Conservation (phyloP, 2,113 vertebrate genomes). For the Ophiodon elongatus region DNA sequence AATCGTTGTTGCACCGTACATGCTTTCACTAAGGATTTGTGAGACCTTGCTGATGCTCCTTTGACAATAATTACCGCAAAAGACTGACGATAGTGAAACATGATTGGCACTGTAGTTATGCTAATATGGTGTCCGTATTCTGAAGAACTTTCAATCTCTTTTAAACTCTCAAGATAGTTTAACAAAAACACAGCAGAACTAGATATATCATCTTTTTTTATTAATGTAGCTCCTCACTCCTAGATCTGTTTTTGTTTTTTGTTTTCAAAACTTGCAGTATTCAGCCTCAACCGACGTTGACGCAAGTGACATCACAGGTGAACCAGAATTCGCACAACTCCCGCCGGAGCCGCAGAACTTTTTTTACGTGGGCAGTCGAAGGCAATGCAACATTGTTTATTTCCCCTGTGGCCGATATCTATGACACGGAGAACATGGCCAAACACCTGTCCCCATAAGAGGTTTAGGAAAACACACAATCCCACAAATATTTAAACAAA, state of each 20-base stretch:
- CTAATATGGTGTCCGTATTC: too few relatives aligned
- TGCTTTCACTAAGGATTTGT: neutral
- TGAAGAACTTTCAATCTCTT: too few relatives aligned
- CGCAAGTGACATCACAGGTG: neutral
- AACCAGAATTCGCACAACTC: neutral
- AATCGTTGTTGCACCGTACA: neutral
- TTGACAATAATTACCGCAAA: neutral
- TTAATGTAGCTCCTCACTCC: too few relatives aligned
- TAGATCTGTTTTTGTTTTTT: too few relatives aligned
- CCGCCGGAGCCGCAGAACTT: neutral
- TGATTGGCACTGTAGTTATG: too few relatives aligned
- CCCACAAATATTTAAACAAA: slow-evolving; percentile 9
- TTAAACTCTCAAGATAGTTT: too few relatives aligned
- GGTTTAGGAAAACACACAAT: slow-evolving; percentile 33
- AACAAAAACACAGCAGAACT: too few relatives aligned
- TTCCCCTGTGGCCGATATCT: slow-evolving; percentile 29
- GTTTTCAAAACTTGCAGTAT: neutral
- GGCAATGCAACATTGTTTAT: slow-evolving; percentile 15
- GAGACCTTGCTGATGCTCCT: neutral
- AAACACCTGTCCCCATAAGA: slow-evolving; percentile 29
- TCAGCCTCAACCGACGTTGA: neutral
- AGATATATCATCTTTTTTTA: too few relatives aligned
- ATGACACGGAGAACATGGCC: slow-evolving; percentile 10
- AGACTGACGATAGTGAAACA: neutral
- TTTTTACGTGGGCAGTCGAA: neutral